These are phyloP conservation scores for Leuciscus idus DNA, from an alignment of 2,113 vertebrate genomes.

Conservation along the genomic window DNA sequence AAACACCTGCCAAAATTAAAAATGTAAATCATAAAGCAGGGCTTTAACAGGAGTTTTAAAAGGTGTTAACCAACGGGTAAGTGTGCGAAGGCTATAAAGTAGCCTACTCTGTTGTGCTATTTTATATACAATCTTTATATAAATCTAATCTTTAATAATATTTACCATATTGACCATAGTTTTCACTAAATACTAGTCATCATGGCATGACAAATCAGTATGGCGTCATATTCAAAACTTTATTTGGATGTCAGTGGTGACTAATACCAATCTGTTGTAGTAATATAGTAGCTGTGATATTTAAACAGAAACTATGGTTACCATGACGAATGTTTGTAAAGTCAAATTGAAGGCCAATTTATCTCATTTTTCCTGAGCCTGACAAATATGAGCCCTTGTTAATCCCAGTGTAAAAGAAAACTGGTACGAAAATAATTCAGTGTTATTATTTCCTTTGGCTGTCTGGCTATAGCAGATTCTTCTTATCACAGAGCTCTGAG, in stretches of 20 bases:
- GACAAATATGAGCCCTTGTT: slow-evolving; percentile 28
- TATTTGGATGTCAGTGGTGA: background rate
- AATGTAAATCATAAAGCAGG: background rate
- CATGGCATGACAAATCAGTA: background rate
- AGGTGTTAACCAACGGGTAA: background rate
- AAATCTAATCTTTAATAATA: background rate
- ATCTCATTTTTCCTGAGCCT: background rate
- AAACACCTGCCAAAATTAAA: background rate
- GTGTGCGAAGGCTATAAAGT: background rate
- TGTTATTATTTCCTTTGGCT: slow-evolving; percentile 44
- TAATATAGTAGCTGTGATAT: slow-evolving; percentile 7
- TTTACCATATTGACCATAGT: background rate
- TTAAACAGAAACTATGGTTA: slow-evolving; percentile 10
- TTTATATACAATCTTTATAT: background rate
- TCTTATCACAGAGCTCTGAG: slow-evolving; percentile 14
- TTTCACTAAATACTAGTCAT: background rate
- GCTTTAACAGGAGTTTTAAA: background rate
- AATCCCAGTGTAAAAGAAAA: slow-evolving; percentile 36
- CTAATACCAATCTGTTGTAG: background rate
- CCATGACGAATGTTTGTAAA: background rate
- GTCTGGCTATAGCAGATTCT: slow-evolving; percentile 6
- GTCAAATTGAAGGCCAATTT: background rate
- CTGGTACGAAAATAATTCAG: slow-evolving; percentile 34
- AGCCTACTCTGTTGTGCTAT: background rate
- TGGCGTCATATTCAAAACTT: background rate